Conservation (phyloP, 2,888 invertebrate genomes). For the Chrysopilus asiliformis region DNA sequence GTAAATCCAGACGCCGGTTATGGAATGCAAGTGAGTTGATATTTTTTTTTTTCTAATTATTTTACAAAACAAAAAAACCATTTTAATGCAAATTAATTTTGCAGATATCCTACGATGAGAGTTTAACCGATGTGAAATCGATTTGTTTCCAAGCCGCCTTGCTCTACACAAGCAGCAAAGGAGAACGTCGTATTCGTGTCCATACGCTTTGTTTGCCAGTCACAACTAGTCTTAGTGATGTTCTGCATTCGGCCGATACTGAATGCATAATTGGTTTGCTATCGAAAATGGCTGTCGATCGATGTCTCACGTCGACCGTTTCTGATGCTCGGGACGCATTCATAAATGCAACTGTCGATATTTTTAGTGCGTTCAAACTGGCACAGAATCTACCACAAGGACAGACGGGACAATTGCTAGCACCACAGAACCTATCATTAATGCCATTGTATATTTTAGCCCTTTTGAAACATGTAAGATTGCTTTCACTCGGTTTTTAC, state of each 20-base stretch:
- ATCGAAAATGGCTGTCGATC: slow-evolving; percentile 96
- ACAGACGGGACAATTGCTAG: slow-evolving; percentile 49
- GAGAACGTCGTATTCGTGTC: slow-evolving; percentile 91
- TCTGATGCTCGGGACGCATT: slow-evolving; percentile 93
- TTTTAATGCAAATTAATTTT: background rate
- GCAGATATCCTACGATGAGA: slow-evolving; percentile 71
- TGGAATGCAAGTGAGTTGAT: slow-evolving; percentile 82
- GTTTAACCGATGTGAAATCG: slow-evolving; percentile 66
- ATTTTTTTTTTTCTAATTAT: background rate
- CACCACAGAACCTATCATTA: slow-evolving; percentile 63
- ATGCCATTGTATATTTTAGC: slow-evolving; percentile 83
- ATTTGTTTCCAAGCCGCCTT: slow-evolving; percentile 97
- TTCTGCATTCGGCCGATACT: slow-evolving; percentile 83
- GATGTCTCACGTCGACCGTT: slow-evolving; percentile 71
- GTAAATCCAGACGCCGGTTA: slow-evolving; percentile 97
- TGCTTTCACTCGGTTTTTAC: background rate
- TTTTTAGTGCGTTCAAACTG: slow-evolving; percentile 59
- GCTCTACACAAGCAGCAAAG: slow-evolving; percentile 90
- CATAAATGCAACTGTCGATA: slow-evolving; percentile 88
- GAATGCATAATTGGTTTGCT: slow-evolving; percentile 85
- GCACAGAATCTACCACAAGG: slow-evolving; percentile 48
- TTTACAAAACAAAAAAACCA: background rate
- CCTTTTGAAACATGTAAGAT: slow-evolving; percentile 66
- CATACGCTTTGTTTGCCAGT: slow-evolving; percentile 94
- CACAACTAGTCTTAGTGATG: slow-evolving; percentile 67